Evolutionary conservation across 30 jellyfish, hydroid and myxozoan genomes (phyloP).

Genomic region (Pelagia noctiluca): DNA sequence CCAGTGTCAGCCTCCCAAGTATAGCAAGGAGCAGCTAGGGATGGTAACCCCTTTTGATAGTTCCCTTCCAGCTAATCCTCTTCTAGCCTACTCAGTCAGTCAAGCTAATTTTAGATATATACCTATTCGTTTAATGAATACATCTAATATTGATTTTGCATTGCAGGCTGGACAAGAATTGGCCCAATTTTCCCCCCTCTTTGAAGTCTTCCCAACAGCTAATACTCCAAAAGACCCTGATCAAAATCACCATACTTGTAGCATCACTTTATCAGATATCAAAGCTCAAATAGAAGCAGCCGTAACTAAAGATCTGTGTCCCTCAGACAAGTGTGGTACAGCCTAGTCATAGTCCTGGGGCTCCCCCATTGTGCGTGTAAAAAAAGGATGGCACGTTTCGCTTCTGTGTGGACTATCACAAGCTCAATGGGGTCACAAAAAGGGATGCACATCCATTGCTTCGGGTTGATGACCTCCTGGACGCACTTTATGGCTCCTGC

Average conservation of each 20-base stretch:
- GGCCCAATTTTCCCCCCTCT: no score
- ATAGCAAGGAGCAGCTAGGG: not conserved
- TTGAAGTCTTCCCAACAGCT: not conserved
- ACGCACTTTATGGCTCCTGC: slow-evolving; percentile 23
- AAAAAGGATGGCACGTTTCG: slow-evolving; percentile 42
- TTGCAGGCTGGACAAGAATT: not conserved
- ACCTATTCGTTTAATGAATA: no score
- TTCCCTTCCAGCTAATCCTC: no score
- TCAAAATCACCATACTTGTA: not conserved
- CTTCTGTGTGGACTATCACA: slow-evolving; percentile 45
- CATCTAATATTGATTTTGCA: not conserved
- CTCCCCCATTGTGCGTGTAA: slow-evolving; percentile 33
- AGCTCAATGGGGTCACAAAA: slow-evolving; percentile 44
- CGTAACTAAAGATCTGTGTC: not conserved
- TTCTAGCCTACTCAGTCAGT: no score
- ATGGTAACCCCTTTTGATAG: not conserved
- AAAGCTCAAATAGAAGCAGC: not conserved
- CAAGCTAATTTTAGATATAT: no score
- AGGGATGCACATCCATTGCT: slow-evolving; percentile 70
- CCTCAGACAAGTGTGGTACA: not conserved
- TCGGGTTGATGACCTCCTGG: slow-evolving; percentile 34
- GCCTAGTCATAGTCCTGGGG: slow-evolving; percentile 25
- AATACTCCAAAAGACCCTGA: not conserved
- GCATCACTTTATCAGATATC: not conserved
- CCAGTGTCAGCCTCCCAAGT: not conserved